Evolutionary conservation across 2,888 invertebrate genomes (phyloP).

Genomic region (Dilophus febrilis): DNA sequence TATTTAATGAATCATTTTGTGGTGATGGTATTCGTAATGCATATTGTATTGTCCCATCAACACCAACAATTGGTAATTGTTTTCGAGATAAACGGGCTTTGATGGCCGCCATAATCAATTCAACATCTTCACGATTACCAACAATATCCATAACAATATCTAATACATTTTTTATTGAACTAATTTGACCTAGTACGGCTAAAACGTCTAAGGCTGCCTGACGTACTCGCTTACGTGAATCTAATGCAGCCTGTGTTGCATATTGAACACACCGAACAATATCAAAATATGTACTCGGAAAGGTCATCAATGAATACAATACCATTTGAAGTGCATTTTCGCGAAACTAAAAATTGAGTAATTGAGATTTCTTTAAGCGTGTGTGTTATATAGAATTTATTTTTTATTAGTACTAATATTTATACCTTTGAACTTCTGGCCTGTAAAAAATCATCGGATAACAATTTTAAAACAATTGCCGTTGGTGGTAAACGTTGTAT

Average conservation of each 20-base stretch:
- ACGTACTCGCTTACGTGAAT: slow-evolving; percentile 52
- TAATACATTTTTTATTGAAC: slow-evolving; percentile 43
- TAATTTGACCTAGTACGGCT: slow-evolving; percentile 58
- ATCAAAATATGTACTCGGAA: slow-evolving; percentile 61
- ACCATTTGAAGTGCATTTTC: slow-evolving; percentile 61
- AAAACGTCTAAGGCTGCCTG: slow-evolving; percentile 65
- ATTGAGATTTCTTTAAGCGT: background rate
- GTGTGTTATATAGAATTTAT: too few species aligned
- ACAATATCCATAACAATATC: slow-evolving; percentile 42
- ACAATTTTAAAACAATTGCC: slow-evolving; percentile 27
- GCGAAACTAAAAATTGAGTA: slow-evolving; percentile 33
- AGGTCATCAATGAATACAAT: slow-evolving; percentile 58
- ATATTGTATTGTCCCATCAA: slow-evolving; percentile 59
- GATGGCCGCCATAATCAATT: slow-evolving; percentile 50
- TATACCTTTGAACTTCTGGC: slow-evolving; percentile 30
- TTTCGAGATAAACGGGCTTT: slow-evolving; percentile 55
- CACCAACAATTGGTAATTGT: slow-evolving; percentile 50
- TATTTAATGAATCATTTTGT: slow-evolving; percentile 16
- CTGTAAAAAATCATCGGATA: slow-evolving; percentile 29
- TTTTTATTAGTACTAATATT: slow-evolving; percentile 1
- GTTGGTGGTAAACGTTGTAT: slow-evolving; percentile 31
- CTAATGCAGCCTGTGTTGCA: slow-evolving; percentile 30
- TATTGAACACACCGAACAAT: slow-evolving; percentile 29
- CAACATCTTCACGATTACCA: slow-evolving; percentile 36
- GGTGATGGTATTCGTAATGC: slow-evolving; percentile 42